phyloP scores from a whole-genome alignment of 2,113 vertebrate species.

The Psettodes erumei region DNA sequence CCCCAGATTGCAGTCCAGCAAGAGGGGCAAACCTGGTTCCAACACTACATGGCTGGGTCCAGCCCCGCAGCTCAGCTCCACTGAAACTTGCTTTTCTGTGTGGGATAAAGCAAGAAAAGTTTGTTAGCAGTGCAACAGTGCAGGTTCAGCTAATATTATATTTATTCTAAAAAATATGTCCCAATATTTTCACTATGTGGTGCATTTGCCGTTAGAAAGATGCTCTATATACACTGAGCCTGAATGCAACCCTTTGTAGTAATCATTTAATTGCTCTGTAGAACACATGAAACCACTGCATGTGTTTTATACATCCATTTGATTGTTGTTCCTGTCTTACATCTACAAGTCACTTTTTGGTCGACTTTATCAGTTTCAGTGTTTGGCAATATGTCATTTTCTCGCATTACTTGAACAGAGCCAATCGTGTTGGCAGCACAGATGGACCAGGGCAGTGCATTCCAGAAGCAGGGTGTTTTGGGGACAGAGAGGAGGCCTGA shows the following conservation, averaged over 20 bases:
- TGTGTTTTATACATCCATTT: neutral
- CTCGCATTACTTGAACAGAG: slow-evolving; percentile 37
- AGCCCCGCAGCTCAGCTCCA: slow-evolving; percentile 92
- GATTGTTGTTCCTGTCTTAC: slow-evolving; percentile 4
- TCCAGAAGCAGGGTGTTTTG: slow-evolving; percentile 47
- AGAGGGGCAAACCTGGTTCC: slow-evolving; percentile 83
- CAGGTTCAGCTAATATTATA: neutral
- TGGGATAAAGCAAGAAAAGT: slow-evolving; percentile 30
- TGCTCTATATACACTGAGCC: neutral
- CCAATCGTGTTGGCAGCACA: slow-evolving; percentile 35
- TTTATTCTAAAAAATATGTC: neutral
- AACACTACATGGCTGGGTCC: slow-evolving; percentile 89
- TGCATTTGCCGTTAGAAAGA: neutral
- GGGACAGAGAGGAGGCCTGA: slow-evolving; percentile 39
- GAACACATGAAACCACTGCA: slow-evolving; percentile 1
- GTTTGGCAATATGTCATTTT: slow-evolving; percentile 34
- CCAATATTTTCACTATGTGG: neutral
- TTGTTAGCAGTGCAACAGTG: neutral
- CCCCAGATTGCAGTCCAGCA: slow-evolving; percentile 90
- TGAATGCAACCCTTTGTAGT: neutral
- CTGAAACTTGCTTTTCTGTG: slow-evolving; percentile 85
- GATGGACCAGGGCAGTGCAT: slow-evolving; percentile 43
- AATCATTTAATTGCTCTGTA: slow-evolving; percentile 1
- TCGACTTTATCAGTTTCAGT: slow-evolving; percentile 7
- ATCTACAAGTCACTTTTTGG: slow-evolving; percentile 21